phyloP scores from a whole-genome alignment of 30 jellyfish, hydroid and myxozoan genomes.

The Hydra vulgaris region DNA sequence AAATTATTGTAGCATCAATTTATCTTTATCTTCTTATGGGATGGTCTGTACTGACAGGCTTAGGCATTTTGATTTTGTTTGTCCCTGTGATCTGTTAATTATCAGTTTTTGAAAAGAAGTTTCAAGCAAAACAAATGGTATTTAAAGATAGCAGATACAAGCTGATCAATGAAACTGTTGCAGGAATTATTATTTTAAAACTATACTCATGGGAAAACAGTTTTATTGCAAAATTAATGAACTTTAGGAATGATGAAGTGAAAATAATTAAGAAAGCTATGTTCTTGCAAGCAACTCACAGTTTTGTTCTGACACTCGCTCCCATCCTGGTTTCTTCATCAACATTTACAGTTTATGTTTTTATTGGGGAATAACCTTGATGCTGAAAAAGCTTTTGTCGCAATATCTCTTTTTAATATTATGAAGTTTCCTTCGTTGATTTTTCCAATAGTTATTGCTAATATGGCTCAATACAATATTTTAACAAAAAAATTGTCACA shows the following conservation, averaged over 20 bases:
- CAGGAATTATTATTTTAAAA: conserved; percentile 81
- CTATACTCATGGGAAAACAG: conserved; percentile 98
- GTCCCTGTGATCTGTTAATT: conserved; percentile 61
- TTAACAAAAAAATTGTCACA: conserved; percentile 48
- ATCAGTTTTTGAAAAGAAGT: conserved; percentile 11
- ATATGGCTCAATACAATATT: conserved; percentile 60
- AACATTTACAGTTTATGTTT: conserved; percentile 70
- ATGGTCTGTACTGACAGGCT: conserved; percentile 79
- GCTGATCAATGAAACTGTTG: conserved; percentile 68
- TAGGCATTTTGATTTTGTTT: conserved; percentile 45
- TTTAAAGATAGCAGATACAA: conserved; percentile 72
- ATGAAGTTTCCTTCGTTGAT: conserved; percentile 79
- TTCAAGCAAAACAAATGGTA: conserved; percentile 64
- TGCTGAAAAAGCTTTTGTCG: conserved; percentile 92
- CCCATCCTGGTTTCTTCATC: conserved; percentile 81
- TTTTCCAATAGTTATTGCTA: conserved; percentile 55
- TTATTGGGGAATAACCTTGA: conserved; percentile 57
- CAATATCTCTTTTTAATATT: conserved; percentile 72
- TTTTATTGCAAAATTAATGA: conserved; percentile 44
- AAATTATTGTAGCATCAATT: conserved; percentile 43
- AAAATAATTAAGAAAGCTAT: conserved; percentile 27
- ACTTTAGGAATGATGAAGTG: conserved; percentile 54
- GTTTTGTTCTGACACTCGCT: conserved; percentile 58
- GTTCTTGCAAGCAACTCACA: conserved; percentile 37
- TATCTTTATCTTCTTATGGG: conserved; percentile 65